Evolutionary conservation across 92 coral and sea anemone species (phyloP).

Genomic region (Actinernus sp.): DNA sequence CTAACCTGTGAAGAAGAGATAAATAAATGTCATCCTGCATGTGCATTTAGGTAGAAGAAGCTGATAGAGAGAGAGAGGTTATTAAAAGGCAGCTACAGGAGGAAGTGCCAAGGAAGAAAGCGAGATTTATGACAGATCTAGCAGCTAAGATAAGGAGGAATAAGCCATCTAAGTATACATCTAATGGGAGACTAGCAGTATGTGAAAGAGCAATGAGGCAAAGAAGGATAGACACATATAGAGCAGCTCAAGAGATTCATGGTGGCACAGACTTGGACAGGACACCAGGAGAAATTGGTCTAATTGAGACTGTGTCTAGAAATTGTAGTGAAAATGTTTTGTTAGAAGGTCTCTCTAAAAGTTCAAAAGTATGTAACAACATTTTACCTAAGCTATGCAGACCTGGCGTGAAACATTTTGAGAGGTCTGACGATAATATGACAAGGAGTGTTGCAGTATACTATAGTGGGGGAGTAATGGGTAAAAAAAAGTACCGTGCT

Average conservation of each 20-base stretch:
- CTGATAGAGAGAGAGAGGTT: too few relatives aligned
- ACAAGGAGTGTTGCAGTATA: constrained; percentile 51
- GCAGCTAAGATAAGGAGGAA: too few relatives aligned
- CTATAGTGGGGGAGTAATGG: constrained; percentile 73
- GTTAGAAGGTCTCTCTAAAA: background rate
- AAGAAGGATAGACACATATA: constrained; percentile 14
- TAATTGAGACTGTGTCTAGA: constrained; percentile 9
- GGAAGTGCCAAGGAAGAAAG: too few relatives aligned
- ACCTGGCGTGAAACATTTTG: constrained; percentile 5
- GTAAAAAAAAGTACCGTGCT: constrained; percentile 62
- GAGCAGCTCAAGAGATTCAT: constrained; percentile 28
- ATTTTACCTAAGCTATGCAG: constrained; percentile 8
- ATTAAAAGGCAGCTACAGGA: too few relatives aligned
- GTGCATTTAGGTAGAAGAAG: too few relatives aligned
- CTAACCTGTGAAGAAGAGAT: too few relatives aligned
- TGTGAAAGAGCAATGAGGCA: constrained; percentile 7
- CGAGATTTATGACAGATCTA: too few relatives aligned
- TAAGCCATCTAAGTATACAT: too few relatives aligned
- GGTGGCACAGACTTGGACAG: constrained; percentile 2
- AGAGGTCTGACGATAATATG: constrained; percentile 43
- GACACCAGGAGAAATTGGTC: constrained; percentile 20
- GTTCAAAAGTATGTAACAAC: background rate
- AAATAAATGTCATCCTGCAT: too few relatives aligned
- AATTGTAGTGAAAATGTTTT: background rate
- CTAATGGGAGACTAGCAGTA: too few relatives aligned